Conservation (phyloP, 1,140 invertebrate genomes). For the Hormaphis cornu region DNA sequence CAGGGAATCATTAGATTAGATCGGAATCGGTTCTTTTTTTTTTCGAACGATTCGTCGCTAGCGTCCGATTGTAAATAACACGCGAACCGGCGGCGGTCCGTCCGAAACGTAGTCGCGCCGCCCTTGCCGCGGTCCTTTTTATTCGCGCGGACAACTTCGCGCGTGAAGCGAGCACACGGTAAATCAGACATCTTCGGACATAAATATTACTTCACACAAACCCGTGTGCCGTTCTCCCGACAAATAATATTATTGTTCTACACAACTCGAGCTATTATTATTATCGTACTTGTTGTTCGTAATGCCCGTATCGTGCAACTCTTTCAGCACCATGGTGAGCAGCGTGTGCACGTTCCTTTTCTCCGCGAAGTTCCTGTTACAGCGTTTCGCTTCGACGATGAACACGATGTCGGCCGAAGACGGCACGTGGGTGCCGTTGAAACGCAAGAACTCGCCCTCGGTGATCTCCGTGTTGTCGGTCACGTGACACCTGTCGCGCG, state of each 20-base stretch:
- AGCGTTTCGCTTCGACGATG: constrained; percentile 73
- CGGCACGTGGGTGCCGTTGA: constrained; percentile 48
- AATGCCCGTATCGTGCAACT: constrained; percentile 52
- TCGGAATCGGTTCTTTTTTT: too few species aligned
- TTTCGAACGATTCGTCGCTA: too few species aligned
- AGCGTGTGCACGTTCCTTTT: constrained; percentile 58
- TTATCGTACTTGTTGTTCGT: constrained; percentile 53
- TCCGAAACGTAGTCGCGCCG: too few species aligned
- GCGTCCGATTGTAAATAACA: too few species aligned
- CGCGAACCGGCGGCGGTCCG: too few species aligned
- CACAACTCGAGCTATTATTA: neutral
- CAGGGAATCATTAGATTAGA: too few species aligned
- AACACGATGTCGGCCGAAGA: constrained; percentile 74
- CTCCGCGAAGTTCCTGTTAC: constrained; percentile 58
- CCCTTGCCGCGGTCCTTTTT: too few species aligned
- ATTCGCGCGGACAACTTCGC: too few species aligned
- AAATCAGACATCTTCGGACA: too few species aligned
- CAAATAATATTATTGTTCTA: neutral
- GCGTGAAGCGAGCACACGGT: too few species aligned
- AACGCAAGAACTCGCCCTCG: constrained; percentile 58
- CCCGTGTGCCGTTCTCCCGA: too few species aligned
- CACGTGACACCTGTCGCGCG: neutral
- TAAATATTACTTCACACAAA: too few species aligned
- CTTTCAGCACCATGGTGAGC: constrained; percentile 54
- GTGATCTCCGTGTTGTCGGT: constrained; percentile 42